These are phyloP conservation scores for Drosophila conformis DNA, from an alignment of 2,888 invertebrate genomes.

Conservation along the genomic window DNA sequence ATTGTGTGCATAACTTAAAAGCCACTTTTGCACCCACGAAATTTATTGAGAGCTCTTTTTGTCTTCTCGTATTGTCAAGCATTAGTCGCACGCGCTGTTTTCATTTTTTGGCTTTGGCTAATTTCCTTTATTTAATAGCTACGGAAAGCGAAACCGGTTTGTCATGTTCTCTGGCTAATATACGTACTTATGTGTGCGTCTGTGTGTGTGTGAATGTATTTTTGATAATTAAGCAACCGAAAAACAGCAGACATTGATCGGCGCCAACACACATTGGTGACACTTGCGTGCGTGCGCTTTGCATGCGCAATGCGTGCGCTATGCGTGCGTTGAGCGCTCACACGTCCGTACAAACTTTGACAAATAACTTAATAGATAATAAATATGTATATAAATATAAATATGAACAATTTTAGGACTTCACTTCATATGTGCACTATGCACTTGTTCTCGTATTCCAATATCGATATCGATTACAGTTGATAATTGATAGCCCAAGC, in stretches of 20 bases:
- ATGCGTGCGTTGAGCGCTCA: conserved; percentile 5
- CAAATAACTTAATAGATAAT: not conserved
- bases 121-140: conserved; percentile 58
- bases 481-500: not conserved
- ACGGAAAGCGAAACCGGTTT: conserved; percentile 69
- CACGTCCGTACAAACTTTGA: conserved; percentile 1
- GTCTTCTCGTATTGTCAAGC: conserved; percentile 1
- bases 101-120: conserved; percentile 46
- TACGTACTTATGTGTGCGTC: conserved; percentile 2
- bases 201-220: conserved; percentile 16
- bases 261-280: conserved; percentile 23
- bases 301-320: not conserved
- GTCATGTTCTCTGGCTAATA: conserved; percentile 65
- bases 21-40: conserved; percentile 51
- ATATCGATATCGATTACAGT: conserved; percentile 17
- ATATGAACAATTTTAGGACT: not conserved
- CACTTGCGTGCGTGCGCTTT: conserved; percentile 1
- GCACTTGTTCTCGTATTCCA: not conserved
- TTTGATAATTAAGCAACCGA: conserved; percentile 59
- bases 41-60: conserved; percentile 16
- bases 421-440: not conserved
- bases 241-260: conserved; percentile 34
- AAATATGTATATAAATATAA: not conserved
- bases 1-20: conserved; percentile 35
- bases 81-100: conserved; percentile 20